A percentile compares a stretch with the other conserved stretches of the same genome.
phyloP scores from a whole-genome alignment of 2,113 vertebrate genomes.

The Cnemophilus loriae region DNA sequence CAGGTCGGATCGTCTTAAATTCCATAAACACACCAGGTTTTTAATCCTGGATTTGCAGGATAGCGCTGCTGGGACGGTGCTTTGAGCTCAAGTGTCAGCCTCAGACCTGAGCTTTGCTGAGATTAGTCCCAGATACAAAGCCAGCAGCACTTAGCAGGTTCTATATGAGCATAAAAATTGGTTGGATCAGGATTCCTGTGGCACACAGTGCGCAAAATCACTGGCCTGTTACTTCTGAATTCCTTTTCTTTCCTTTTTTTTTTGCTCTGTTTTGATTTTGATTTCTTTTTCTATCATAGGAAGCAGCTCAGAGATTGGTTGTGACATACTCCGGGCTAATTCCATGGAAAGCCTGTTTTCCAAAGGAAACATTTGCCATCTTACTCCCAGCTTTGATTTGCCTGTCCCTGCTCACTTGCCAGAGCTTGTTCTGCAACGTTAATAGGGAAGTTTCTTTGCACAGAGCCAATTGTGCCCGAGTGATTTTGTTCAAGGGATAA shows the following conservation, averaged over 20 bases:
- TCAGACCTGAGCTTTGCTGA: not conserved
- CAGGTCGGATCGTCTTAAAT: not conserved
- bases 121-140: not conserved
- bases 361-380: conserved; percentile 3
- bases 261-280: not conserved
- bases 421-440: not conserved
- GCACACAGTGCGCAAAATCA: not conserved
- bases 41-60: not conserved
- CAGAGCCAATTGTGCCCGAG: not conserved
- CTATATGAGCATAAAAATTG: not conserved
- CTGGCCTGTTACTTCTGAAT: not conserved
- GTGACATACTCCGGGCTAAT: not conserved
- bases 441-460: not conserved
- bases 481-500: not conserved
- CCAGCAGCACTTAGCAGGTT: not conserved
- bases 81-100: not conserved
- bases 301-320: not conserved
- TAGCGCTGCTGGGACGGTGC: accelerated
- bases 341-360: not conserved
- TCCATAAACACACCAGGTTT: not conserved
- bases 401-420: not conserved
- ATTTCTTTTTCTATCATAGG: not conserved
- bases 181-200: not conserved
- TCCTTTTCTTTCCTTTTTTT: not conserved
- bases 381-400: not conserved